phyloP scores from a whole-genome alignment of 2,113 vertebrate genomes.

The Picathartes gymnocephalus region DNA sequence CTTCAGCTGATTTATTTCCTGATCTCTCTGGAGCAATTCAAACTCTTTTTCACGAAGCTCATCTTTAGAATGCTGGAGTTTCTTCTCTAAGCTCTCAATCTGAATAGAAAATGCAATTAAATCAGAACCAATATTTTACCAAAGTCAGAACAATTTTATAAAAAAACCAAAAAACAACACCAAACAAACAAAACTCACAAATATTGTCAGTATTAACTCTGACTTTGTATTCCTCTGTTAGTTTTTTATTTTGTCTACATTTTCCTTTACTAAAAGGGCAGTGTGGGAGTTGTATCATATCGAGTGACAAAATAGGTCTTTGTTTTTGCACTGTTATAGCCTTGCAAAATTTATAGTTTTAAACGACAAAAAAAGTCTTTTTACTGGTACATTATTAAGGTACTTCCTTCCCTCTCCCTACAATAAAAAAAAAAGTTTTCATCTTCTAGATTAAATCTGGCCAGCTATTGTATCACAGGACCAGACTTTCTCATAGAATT shows the following conservation, averaged over 20 bases:
- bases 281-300: not conserved
- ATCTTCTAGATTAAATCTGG: not conserved
- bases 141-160: not conserved
- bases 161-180: not conserved
- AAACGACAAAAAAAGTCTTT: not conserved
- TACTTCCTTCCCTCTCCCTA: not conserved
- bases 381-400: not conserved
- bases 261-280: not conserved
- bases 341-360: not conserved
- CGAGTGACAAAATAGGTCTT: not conserved
- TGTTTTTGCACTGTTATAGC: not conserved
- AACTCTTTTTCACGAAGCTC: slow-evolving; percentile 75
- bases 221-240: not conserved
- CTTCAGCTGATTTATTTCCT: slow-evolving; percentile 73
- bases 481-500: not conserved
- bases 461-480: not conserved
- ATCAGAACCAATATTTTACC: not conserved
- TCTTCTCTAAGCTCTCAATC: slow-evolving; percentile 71
- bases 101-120: slow-evolving; percentile 28
- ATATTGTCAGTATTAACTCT: not conserved
- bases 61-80: slow-evolving; percentile 69
- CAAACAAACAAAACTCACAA: not conserved
- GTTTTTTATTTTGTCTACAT: not conserved
- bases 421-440: not conserved
- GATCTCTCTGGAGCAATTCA: slow-evolving; percentile 72